Evolutionary conservation across 2,113 vertebrate genomes (phyloP), one percentile per base, ranked within the genome.

Genomic region (Pluvianellus socialis): DNA sequence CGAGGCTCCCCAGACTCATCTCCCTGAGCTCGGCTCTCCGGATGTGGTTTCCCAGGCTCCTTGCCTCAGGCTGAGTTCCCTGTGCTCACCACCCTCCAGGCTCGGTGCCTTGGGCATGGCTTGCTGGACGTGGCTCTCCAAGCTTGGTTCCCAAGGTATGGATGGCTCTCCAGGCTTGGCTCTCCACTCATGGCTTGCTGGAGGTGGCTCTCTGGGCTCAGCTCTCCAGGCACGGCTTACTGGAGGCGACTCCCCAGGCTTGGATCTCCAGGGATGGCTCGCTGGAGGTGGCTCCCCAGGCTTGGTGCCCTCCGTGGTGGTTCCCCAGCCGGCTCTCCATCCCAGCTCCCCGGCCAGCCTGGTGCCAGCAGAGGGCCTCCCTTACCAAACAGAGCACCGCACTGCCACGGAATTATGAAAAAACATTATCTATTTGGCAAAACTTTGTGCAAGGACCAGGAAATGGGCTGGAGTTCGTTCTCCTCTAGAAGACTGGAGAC

Each of bases 291-390:
- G 27, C 24, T 63, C 45, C 40, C 47, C 40, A 24, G 59, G 74
- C 55, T 83, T 58, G 55, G 4, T 22, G 58, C 18, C 18, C 72
- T 59, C 40, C 0, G 3, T 14, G 68, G 75, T 35, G 35, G 23
- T 7, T 94, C 40, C 62, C 72, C 77, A 42, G 67, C 47, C 2
- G 12, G 38, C n/a, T 65, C 30, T 42, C 2, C 1, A 56, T 42
- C 72, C 3, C 3, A 58, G 94, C 63, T 94, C 92, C 76, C 74
- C 5, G 7, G 61, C 33, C 80, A 86, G 49, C 42, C 56, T 10
- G 6, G 42, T 86, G 92, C 92, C 96, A 97, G 96, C 93, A 96
- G 94, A 95, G 94, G 96, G 93, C 95, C 94, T 97, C 93, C 94
- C 90, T 94, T 75, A 89, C 94, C 92, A 81, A 58, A 88, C 38